Conservation (phyloP, 2,888 invertebrate species). For the Aporophyla nigra region DNA sequence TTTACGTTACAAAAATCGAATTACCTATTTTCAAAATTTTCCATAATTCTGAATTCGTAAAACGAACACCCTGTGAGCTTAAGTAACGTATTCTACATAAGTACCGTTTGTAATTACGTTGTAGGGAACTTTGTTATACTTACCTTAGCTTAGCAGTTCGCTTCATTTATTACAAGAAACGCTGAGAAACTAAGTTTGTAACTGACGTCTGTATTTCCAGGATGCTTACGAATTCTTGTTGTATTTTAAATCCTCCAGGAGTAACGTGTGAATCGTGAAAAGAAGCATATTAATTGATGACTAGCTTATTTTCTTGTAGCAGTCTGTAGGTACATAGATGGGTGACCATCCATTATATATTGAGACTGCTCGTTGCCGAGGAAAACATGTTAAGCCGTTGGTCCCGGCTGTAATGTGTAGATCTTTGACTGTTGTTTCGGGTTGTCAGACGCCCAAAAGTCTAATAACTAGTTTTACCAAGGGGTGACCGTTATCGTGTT, state of each 20-base stretch:
- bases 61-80: slow-evolving; percentile 42
- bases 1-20: not conserved
- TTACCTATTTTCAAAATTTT: not conserved
- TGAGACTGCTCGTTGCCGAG: too few species aligned
- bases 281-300: not conserved
- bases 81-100: slow-evolving; percentile 48
- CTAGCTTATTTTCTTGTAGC: too few species aligned
- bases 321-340: too few species aligned
- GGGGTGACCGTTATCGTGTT: too few species aligned
- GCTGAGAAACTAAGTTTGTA: slow-evolving; percentile 34
- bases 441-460: too few species aligned
- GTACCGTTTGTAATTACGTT: slow-evolving; percentile 68
- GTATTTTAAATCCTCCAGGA: not conserved
- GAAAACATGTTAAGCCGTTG: too few species aligned
- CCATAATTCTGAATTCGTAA: not conserved
- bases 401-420: too few species aligned
- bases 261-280: not conserved
- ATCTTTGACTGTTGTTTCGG: too few species aligned
- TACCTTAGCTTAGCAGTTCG: slow-evolving; percentile 40
- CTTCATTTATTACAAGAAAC: slow-evolving; percentile 58
- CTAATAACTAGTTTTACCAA: too few species aligned
- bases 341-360: too few species aligned
- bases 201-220: slow-evolving; percentile 44
- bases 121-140: slow-evolving; percentile 61
- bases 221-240: not conserved